A percentile compares a stretch with the other conserved stretches of the same genome.
Evolutionary conservation across 2,797 vertebrate genomes (phyloP).

Genomic region (Carcharodon carcharias): DNA sequence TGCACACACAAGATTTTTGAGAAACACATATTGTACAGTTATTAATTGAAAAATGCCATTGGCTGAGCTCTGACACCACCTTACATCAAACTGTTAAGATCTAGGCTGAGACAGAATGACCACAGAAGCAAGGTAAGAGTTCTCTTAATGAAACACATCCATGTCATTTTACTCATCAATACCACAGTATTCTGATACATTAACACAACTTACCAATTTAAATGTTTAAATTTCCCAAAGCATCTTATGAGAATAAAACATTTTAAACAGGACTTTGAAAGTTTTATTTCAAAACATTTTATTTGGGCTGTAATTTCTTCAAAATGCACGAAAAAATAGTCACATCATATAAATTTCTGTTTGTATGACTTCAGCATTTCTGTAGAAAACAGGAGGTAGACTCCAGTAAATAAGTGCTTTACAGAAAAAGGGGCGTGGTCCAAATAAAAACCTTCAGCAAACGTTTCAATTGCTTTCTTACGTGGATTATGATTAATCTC

Average conservation of each 20-base stretch:
- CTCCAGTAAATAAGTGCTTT: not conserved
- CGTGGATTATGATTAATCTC: not conserved
- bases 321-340: not conserved
- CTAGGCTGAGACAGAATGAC: not conserved
- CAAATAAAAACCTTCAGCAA: not conserved
- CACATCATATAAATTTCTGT: not conserved
- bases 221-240: not conserved
- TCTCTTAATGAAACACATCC: not conserved
- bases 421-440: conserved; percentile 25
- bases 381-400: not conserved
- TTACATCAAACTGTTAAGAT: not conserved
- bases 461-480: not conserved
- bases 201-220: not conserved
- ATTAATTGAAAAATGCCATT: not conserved
- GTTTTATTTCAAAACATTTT: not conserved
- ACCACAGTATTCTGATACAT: not conserved
- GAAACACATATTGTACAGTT: not conserved
- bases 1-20: not conserved
- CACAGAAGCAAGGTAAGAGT: not conserved
- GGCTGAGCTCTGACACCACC: not conserved
- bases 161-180: not conserved
- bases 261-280: not conserved
- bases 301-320: not conserved
- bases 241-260: not conserved
- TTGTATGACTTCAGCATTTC: not conserved